Evolutionary conservation across 2,113 vertebrate genomes (phyloP).

Genomic region (Sprattus sprattus): DNA sequence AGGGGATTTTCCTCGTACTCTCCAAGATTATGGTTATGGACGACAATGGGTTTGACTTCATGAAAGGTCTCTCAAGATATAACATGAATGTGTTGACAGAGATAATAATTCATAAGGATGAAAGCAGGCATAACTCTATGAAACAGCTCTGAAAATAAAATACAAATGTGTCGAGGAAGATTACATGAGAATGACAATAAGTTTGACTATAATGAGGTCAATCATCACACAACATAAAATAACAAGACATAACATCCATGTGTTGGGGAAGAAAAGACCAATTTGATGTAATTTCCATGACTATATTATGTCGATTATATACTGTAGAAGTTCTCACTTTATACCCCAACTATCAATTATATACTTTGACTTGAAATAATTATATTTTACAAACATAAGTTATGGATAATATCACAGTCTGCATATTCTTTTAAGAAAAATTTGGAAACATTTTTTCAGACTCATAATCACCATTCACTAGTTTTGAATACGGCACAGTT

Average conservation of each 20-base stretch:
- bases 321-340: too few relatives aligned
- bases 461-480: neutral
- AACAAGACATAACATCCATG: too few relatives aligned
- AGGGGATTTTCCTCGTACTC: neutral
- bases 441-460: neutral
- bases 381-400: too few relatives aligned
- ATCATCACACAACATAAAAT: too few relatives aligned
- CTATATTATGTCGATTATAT: too few relatives aligned
- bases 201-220: neutral
- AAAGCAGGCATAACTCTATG: neutral
- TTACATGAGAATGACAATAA: neutral
- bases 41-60: neutral
- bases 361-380: too few relatives aligned
- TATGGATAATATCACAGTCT: too few relatives aligned
- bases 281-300: too few relatives aligned
- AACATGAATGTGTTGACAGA: neutral
- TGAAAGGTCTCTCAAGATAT: neutral
- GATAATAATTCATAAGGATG: neutral
- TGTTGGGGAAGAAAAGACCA: too few relatives aligned
- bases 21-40: neutral
- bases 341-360: too few relatives aligned
- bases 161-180: neutral
- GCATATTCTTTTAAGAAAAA: neutral
- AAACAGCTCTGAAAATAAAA: neutral
- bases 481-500: neutral